phyloP scores from a whole-genome alignment of 37 sponge, comb jelly and placozoan species.

The Ianthella basta region DNA sequence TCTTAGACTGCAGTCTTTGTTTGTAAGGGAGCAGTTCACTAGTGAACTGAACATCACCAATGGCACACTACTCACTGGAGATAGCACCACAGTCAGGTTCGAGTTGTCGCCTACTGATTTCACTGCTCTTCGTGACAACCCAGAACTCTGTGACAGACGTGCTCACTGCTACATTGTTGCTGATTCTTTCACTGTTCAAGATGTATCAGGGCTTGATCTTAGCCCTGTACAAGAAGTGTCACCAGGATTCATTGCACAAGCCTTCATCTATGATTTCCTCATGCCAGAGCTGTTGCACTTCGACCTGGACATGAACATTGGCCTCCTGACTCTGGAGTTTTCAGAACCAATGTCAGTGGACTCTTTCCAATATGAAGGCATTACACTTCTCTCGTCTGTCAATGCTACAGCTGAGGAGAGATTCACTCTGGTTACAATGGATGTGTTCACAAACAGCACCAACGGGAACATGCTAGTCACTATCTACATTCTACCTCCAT shows the following conservation, averaged over 20 bases:
- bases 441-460: conserved; percentile 32
- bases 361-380: conserved; percentile 46
- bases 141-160: conserved; percentile 72
- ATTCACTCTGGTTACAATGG: conserved; percentile 56
- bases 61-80: conserved; percentile 40
- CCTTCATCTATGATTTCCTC: conserved; percentile 60
- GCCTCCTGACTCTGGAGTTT: conserved; percentile 73
- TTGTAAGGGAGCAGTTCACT: conserved; percentile 42
- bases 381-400: conserved; percentile 61
- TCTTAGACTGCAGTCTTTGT: conserved; percentile 79
- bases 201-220: conserved; percentile 69
- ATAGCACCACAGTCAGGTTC: conserved; percentile 53
- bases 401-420: conserved; percentile 61
- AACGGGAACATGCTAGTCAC: conserved; percentile 62
- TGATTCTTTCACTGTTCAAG: conserved; percentile 45
- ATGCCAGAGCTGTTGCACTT: conserved; percentile 61
- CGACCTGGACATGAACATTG: conserved; percentile 83
- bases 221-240: conserved; percentile 51
- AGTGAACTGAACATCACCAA: conserved; percentile 42
- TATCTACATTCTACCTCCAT: conserved; percentile 43
- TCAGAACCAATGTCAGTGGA: conserved; percentile 78
- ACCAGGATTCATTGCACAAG: conserved; percentile 69
- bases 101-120: conserved; percentile 49
- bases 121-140: conserved; percentile 59
- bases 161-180: conserved; percentile 76